phyloP scores from a whole-genome alignment of 2,797 vertebrate species.

The Poecile montanus region DNA sequence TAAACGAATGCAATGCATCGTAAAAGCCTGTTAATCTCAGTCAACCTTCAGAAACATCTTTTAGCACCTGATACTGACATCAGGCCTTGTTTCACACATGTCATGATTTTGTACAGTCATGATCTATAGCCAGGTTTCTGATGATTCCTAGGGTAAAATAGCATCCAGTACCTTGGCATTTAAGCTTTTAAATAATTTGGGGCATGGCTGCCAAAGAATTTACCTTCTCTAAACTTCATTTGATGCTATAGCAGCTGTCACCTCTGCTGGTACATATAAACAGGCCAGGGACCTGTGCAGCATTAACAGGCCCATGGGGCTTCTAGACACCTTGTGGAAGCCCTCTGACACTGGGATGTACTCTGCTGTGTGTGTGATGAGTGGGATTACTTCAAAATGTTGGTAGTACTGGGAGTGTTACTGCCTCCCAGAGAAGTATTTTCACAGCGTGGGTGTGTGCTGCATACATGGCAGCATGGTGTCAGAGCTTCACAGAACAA shows the following conservation, averaged over 20 bases:
- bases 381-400: background rate
- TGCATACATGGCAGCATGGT: accelerated
- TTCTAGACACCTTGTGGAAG: background rate
- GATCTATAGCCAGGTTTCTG: background rate
- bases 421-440: background rate
- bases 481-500: background rate
- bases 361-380: background rate
- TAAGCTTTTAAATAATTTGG: background rate
- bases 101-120: background rate
- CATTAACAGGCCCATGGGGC: too few species aligned
- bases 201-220: background rate
- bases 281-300: background rate
- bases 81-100: background rate
- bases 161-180: background rate
- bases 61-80: background rate
- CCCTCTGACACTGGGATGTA: accelerated
- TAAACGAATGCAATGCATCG: background rate
- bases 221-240: background rate
- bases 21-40: slow-evolving; percentile 37
- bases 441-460: background rate
- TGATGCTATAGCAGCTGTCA: background rate
- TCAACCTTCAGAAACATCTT: background rate
- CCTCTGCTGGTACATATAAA: background rate
- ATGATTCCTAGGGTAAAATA: background rate
- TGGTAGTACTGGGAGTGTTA: background rate